Evolutionary conservation across 2,113 vertebrate species (phyloP), one percentile per base, ranked within the genome.

Genomic region (Rhodinocichla rosea): DNA sequence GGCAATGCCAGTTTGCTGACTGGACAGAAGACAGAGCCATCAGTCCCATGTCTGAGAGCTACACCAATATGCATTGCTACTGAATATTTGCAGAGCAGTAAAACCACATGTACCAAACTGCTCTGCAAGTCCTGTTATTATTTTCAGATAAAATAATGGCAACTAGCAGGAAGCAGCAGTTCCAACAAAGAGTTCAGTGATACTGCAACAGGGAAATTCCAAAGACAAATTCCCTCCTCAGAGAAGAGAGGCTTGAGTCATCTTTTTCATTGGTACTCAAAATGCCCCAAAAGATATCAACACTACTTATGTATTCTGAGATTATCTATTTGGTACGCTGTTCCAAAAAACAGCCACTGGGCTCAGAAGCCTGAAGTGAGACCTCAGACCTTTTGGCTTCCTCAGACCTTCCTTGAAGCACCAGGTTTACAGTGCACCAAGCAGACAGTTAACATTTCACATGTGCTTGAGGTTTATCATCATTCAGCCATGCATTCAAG

Each of bases 1-100:
- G 92, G 87, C 62, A 71, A 83, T 47, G 56, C 15, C 87, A 83
- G 89, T 96, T 95, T 90, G 87, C 95, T 95, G 81, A 94, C 73
- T 74, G 73, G 47, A 64, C 83, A 80, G 80, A 92, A 95, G 81
- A 81, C 68, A 87, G 44, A 83, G 20, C 50, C 33, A 74, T 53
- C 89, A 90, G 71, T 68, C 77, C 69, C 55, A 57, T 73, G 40
- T 17, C 3, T 37, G 59, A 84, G 55, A 71, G 49, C 40, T 53
- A 63, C 21, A 20, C n/a, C 47, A 95, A 79, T 2, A 68, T 13
- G 33, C 11, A 6, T 14, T 40, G 37, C 52, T 88, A 81, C 24
- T 47, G 84, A 47, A 52, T 74, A 55, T 19, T 69, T 75, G 50
- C 57, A 75, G 26, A 23, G 56, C 39, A 62, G 76, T 69, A 86